Percentiles rank a stretch among this genome's conserved stretches.
Evolutionary conservation across 2,113 vertebrate genomes (phyloP).

Genomic region (Podocnemis expansa): DNA sequence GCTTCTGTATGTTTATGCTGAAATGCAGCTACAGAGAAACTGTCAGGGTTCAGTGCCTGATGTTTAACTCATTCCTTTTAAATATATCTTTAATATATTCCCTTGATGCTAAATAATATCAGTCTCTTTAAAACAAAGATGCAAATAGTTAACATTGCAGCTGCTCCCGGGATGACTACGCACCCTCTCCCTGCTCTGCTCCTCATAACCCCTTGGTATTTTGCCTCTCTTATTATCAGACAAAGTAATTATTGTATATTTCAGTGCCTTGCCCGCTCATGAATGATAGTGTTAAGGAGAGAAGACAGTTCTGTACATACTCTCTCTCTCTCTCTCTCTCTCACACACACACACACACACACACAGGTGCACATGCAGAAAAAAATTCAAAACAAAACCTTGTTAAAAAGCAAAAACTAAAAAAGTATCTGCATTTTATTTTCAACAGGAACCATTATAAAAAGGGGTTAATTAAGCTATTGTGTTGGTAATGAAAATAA

Average conservation of each 20-base stretch:
- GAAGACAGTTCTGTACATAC: neutral
- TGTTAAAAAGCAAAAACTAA: no score
- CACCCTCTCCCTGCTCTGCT: accelerated
- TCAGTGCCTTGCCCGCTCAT: neutral
- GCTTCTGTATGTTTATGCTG: neutral
- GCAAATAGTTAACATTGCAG: accelerated
- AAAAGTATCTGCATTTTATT: neutral
- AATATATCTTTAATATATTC: neutral
- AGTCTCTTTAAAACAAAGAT: neutral
- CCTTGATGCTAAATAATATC: neutral
- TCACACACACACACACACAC: neutral
- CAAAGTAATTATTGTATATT: neutral
- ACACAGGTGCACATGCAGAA: no score
- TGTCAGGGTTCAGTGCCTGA: neutral
- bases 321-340: no score
- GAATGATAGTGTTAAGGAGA: neutral
- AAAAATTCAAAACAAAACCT: no score
- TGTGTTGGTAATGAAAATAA: neutral
- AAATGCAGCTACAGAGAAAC: neutral
- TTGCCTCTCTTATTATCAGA: neutral
- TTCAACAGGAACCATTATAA: neutral
- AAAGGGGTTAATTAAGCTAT: neutral
- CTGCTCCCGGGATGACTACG: neutral
- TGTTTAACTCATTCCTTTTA: neutral
- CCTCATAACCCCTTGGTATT: neutral